Conservation (phyloP, 2,888 invertebrate species). For the Epirrita christyi region DNA sequence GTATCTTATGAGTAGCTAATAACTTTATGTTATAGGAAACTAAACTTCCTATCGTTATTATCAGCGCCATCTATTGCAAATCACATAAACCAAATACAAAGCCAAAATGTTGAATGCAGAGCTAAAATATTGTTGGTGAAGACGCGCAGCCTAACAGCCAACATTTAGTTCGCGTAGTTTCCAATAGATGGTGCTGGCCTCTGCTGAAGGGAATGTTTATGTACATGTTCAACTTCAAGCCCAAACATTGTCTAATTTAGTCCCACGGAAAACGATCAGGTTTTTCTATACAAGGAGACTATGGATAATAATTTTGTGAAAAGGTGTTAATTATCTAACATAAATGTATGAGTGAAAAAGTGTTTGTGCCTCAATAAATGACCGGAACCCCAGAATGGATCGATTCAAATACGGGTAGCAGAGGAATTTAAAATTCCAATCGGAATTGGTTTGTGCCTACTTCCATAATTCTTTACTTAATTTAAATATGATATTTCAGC, state of each 20-base stretch:
- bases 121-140: background rate
- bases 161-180: slow-evolving; percentile 2
- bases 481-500: background rate
- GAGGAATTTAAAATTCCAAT: slow-evolving; percentile 1
- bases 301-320: background rate
- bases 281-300: background rate
- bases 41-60: too few species aligned
- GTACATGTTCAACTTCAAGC: slow-evolving; percentile 8
- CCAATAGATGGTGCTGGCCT: slow-evolving; percentile 13
- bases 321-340: background rate
- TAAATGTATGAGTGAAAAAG: background rate
- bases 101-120: background rate
- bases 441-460: slow-evolving; percentile 11
- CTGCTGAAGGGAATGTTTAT: slow-evolving; percentile 9
- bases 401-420: slow-evolving; percentile 7
- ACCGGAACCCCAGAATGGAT: slow-evolving; percentile 5
- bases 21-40: background rate
- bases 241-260: slow-evolving; percentile 7
- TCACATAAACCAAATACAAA: background rate
- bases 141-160: background rate
- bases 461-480: background rate
- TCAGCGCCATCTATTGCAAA: slow-evolving; percentile 8
- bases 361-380: background rate
- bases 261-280: background rate
- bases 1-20: too few species aligned